Base-by-base conservation (phyloP, 2,888 invertebrate genomes). In the Melipona bicolor region DNA sequence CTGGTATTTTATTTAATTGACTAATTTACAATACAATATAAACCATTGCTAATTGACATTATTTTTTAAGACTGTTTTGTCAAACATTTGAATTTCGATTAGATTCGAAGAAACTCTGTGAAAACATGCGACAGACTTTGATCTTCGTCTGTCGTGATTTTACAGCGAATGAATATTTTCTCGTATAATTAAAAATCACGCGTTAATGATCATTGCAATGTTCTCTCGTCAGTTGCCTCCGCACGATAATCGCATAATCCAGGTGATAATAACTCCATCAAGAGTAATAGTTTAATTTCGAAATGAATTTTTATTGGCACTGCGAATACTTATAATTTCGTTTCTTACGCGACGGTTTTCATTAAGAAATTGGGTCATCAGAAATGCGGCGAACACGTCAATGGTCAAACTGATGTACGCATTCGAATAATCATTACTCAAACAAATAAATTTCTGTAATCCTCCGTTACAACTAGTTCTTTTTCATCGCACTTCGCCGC, bases 381-480 rank as follows among this genome's bases (percentile, higher is more conserved):
- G 19, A 19, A 43, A 71, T 43, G 19, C 19, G 2, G 4, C 13
- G 9, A 4, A 13, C 15, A 54, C 0, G 27, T 54, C 0, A 3
- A 54, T 11, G n/a, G 6, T 70, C 36, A 17, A 56, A 1, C 2
- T 19, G 19, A 24, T 13, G 43, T 43, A 43, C 43, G 9, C 43
- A 43, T 43, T 43, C 43, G 62, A 54, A 56, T 62, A 49, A 32
- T 50, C 36, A 67, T 27, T 24, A 24, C 43, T 61, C 62, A 54
- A 1, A n/a, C 11, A 54, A 62, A 61, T 36, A 79, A 68, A 59
- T 13, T 69, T 43, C 43, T 43, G 43, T 2, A 67, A 77, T 36
- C 21, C 24, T 19, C 4, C 4, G 36, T 67, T 74, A 43, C 32
- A 59, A 74, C 56, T 73, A 73, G n/a, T 32, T 49, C 11, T 19